Percentiles rank a stretch among this genome's conserved stretches.
phyloP scores from a whole-genome alignment of 2,113 vertebrate species.

The Colaptes auratus region DNA sequence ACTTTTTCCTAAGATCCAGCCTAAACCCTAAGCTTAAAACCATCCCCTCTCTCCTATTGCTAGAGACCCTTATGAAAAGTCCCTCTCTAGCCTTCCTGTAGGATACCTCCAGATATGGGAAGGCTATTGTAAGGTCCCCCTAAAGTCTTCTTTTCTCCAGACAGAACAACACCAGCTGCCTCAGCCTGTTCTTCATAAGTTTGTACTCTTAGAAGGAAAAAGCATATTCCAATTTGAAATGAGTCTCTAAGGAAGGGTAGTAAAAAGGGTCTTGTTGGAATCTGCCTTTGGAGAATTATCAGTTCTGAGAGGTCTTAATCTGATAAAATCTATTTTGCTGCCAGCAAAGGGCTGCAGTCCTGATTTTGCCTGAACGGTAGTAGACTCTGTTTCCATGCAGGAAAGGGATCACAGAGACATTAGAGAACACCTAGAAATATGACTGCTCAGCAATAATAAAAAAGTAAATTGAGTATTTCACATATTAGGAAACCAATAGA shows the following conservation, averaged over 20 bases:
- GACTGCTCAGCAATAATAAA: background rate
- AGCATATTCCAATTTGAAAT: background rate
- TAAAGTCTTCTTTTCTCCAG: too few relatives aligned
- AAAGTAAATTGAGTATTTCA: background rate
- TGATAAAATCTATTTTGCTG: background rate
- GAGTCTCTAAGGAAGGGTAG: background rate
- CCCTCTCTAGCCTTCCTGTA: too few relatives aligned
- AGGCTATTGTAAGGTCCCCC: too few relatives aligned
- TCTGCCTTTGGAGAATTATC: background rate
- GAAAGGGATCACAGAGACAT: background rate
- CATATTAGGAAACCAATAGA: background rate
- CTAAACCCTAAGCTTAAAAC: too few relatives aligned
- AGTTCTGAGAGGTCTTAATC: background rate
- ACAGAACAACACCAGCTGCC: too few relatives aligned
- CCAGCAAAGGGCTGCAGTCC: background rate
- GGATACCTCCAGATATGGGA: too few relatives aligned
- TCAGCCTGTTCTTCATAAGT: background rate
- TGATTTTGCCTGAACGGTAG: background rate
- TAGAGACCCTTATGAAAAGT: too few relatives aligned
- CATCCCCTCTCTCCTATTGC: too few relatives aligned
- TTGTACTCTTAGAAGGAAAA: background rate
- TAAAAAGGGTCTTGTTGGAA: background rate
- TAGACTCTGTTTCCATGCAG: background rate
- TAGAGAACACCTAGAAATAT: background rate
- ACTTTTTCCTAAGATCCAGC: too few relatives aligned